Conservation (phyloP, 2,113 vertebrate genomes). For the Aplodontia rufa region DNA sequence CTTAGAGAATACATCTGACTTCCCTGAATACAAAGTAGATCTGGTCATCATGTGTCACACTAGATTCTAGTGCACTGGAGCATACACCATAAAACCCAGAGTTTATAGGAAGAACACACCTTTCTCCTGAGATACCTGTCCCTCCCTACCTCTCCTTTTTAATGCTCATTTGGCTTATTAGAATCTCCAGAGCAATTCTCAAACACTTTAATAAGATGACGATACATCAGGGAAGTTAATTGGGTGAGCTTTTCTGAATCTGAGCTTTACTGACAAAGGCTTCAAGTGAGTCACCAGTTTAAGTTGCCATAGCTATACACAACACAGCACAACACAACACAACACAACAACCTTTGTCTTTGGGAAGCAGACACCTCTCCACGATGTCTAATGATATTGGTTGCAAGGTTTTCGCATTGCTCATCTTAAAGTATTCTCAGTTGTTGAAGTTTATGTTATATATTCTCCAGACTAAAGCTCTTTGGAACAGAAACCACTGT, state of each 20-base stretch:
- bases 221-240: conserved; percentile 56
- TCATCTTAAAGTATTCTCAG: conserved; percentile 67
- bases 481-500: conserved; percentile 75
- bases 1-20: conserved; percentile 74
- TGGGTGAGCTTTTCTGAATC: conserved; percentile 53
- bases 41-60: conserved; percentile 61
- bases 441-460: conserved; percentile 61
- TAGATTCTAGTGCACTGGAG: neutral
- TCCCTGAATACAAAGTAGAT: conserved; percentile 78
- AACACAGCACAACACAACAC: no score
- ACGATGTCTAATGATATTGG: neutral
- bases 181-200: neutral
- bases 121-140: neutral
- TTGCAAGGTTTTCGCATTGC: conserved; percentile 54
- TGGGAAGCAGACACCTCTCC: conserved; percentile 63
- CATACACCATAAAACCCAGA: neutral
- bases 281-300: conserved; percentile 73
- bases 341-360: conserved; percentile 75
- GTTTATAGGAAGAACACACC: conserved; percentile 33
- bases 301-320: conserved; percentile 76
- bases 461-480: conserved; percentile 48
- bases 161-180: conserved; percentile 33
- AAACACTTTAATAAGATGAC: conserved; percentile 56
- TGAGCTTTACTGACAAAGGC: conserved; percentile 78
- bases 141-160: neutral